These are phyloP conservation scores for Carterocephalus palaemon DNA, from an alignment of 2,888 invertebrate species.

Conservation along the genomic window DNA sequence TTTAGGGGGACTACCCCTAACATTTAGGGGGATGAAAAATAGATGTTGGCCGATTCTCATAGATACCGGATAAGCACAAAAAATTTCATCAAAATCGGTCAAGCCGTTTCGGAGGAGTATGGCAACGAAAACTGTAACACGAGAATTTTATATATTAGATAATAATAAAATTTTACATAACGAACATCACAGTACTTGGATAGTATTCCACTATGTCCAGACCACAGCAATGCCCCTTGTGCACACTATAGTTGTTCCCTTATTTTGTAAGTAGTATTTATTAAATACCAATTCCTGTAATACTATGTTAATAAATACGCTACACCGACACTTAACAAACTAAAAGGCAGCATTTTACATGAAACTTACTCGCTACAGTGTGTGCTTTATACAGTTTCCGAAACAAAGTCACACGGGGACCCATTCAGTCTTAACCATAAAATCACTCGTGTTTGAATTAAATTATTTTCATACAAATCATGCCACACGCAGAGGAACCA, in stretches of 20 bases:
- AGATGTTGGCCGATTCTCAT: too few relatives aligned
- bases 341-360: constrained; percentile 42
- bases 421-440: constrained; percentile 48
- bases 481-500: constrained; percentile 5
- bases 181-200: too few relatives aligned
- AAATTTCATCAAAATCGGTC: too few relatives aligned
- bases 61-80: too few relatives aligned
- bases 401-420: constrained; percentile 43
- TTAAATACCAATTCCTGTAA: constrained; percentile 35
- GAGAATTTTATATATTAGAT: too few relatives aligned
- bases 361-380: constrained; percentile 44
- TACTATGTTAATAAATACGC: constrained; percentile 47
- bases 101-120: too few relatives aligned
- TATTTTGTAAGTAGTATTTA: too few relatives aligned
- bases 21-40: too few relatives aligned
- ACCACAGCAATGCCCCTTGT: background rate
- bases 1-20: too few relatives aligned
- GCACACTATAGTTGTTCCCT: constrained; percentile 7
- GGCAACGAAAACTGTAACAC: too few relatives aligned
- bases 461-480: background rate
- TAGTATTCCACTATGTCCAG: too few relatives aligned
- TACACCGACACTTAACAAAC: constrained; percentile 44
- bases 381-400: constrained; percentile 40
- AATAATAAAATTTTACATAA: too few relatives aligned
- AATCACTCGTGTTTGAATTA: constrained; percentile 13